Evolutionary conservation across 2,888 invertebrate species (phyloP), one percentile per base, ranked within the genome.

Genomic region (Hedya salicella): DNA sequence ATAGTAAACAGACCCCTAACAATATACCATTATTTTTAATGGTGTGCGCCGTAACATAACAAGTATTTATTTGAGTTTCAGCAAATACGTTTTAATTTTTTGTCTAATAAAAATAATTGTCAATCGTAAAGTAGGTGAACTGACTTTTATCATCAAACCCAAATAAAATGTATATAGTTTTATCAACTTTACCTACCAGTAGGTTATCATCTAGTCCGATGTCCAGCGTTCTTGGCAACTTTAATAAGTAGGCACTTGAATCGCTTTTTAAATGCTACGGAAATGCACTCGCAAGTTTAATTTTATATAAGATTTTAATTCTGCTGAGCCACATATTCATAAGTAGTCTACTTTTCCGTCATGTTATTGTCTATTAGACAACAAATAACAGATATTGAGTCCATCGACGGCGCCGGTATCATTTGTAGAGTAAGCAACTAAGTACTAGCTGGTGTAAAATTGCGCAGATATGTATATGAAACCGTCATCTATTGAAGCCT

Each of bases 141-240:
- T 39, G 36, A 44, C 13, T 39, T 65, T 65, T 60, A 65, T 65
- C 65, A 44, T 39, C 52, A 25, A 14, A 16, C 52, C 52, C 25
- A 59, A 59, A 65, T 59, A 52, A 59, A 50, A 57, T 39, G 52
- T 21, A 60, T 52, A 21, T 53, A 16, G 52, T 46, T 52, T 65
- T 65, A 65, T 65, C 65, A 59, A 65, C 60, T 40, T 42, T 53
- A 61, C 60, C 60, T 60, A 66, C 52, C 48, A 19, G 54, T 54
- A 65, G 60, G 53, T 61, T 66, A 66, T 66, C 60, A 48, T 66
- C 48, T 48, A 61, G 66, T 40, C 11, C 60, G 40, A 19, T 17
- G 54, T 53, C 65, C 59, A 53, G 60, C 48, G 32, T 19, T 48
- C 40, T 44, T 66, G 53, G n/a, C 48, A 40, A 61, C 25, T 60